Evolutionary conservation across 1,140 invertebrate genomes (phyloP), one percentile per base, ranked within the genome.

Genomic region (Drosophila malerkotliana): DNA sequence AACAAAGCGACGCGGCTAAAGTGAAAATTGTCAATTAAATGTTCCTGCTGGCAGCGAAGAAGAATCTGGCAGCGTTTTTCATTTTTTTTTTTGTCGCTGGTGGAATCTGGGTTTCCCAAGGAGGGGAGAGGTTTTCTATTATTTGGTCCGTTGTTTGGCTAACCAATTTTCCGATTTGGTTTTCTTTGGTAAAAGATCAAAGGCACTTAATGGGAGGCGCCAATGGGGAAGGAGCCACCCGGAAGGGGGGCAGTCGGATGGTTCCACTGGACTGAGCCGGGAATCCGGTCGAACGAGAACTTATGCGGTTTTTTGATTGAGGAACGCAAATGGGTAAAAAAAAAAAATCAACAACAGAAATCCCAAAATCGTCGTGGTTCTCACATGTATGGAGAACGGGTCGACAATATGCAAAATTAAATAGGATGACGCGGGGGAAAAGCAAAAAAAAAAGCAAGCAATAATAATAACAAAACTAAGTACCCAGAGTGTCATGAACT

Each of bases 21-120:
- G 74, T 87, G 83, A 78, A 87, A 85, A 85, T 85, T 85, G 82
- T 87, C 82, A 85, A 85, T 85, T 85, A 85, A 87, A 87, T 77
- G 53, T 12, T 52, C 26, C 39, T 28, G 10, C 14, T 51, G 41
- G 71, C 56, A 45, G 41, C 71, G 52, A 63, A 41, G 68, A 72
- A 72, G 69, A 72, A 73, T 54, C 21, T 21, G 21, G 21, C 3
- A 21, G 3, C 51, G 48, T 60, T 72, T 72, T 72, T 55, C 44
- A 4, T n/a, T 44, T 62, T n/a, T 53, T 21, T 4, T 30, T 26
- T 21, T 15, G 41, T 53, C 32, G 12, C 26, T 48, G 0, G 26
- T 28, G 26, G 26, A 26, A 26, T 26, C 6, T 26, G 26, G 26
- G 26, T 26, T 26, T 26, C 1, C 18, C 1, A 18, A 18, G 18